Conservation (phyloP, 92 coral and sea anemone species). For the Plumapathes pennacea region DNA sequence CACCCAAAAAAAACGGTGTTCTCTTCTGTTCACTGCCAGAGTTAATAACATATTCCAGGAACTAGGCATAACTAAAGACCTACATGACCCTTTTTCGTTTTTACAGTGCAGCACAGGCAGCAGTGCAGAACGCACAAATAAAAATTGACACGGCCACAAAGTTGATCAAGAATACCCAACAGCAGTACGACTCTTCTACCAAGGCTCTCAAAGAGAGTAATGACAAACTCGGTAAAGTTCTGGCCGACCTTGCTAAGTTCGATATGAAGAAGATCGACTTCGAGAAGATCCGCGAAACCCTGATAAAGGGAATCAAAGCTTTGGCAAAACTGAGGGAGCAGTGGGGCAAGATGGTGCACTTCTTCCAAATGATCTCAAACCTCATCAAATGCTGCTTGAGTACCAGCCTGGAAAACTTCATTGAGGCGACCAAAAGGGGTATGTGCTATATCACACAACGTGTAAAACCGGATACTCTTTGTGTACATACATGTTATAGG, state of each 20-base stretch:
- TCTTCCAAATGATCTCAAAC: constrained; percentile 21
- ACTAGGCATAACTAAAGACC: too few relatives aligned
- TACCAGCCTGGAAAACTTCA: constrained; percentile 11
- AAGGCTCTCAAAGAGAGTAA: constrained; percentile 9
- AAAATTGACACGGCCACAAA: too few relatives aligned
- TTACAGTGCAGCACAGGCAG: too few relatives aligned
- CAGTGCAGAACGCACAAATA: too few relatives aligned
- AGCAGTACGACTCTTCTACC: constrained; percentile 9
- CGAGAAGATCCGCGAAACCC: constrained; percentile 17
- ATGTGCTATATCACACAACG: too few relatives aligned
- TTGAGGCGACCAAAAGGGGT: constrained; percentile 21
- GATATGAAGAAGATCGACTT: constrained; percentile 24
- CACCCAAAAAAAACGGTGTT: too few relatives aligned
- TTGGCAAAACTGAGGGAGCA: constrained; percentile 13
- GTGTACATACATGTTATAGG: too few relatives aligned
- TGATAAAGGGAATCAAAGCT: constrained; percentile 12
- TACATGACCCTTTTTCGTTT: too few relatives aligned
- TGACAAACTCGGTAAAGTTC: constrained; percentile 8
- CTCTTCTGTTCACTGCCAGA: too few relatives aligned
- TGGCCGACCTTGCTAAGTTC: constrained; percentile 13
- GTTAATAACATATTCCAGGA: too few relatives aligned
- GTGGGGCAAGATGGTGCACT: constrained; percentile 41
- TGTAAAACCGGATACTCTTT: too few relatives aligned
- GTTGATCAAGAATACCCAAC: too few relatives aligned
- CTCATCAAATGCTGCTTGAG: constrained; percentile 15